Evolutionary conservation across 2,888 invertebrate species (phyloP).

Genomic region (Theretra japonica): DNA sequence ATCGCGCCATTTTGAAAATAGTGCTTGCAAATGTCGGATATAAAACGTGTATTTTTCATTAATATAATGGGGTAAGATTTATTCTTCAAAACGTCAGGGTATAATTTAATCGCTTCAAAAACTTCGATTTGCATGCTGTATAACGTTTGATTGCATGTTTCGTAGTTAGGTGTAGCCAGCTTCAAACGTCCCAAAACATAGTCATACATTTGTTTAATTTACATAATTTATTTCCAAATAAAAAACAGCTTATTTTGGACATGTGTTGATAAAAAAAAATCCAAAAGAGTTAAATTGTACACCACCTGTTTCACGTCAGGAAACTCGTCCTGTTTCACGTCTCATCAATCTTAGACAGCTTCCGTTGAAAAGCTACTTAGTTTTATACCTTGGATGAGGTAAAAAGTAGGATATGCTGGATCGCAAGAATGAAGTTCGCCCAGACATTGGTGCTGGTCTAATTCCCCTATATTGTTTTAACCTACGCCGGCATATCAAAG

Average conservation of each 20-base stretch:
- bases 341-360: too few species aligned
- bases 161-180: constrained; percentile 15
- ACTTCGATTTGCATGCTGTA: constrained; percentile 13
- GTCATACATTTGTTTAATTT: background rate
- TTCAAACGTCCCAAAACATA: background rate
- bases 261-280: constrained; percentile 18
- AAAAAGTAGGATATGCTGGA: too few species aligned
- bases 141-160: constrained; percentile 5
- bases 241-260: background rate
- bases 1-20: background rate
- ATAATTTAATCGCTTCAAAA: background rate
- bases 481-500: too few species aligned
- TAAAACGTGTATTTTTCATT: background rate
- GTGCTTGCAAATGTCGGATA: background rate
- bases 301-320: too few species aligned
- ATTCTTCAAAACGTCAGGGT: constrained; percentile 15
- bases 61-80: background rate
- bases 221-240: background rate
- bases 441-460: too few species aligned
- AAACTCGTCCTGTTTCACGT: too few species aligned
- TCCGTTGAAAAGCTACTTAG: too few species aligned
- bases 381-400: too few species aligned
- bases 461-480: too few species aligned
- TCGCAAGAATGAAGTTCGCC: too few species aligned
- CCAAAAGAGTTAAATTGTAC: too few species aligned